phyloP scores from a whole-genome alignment of 2,113 vertebrate species.

The Rhinopithecus roxellana region DNA sequence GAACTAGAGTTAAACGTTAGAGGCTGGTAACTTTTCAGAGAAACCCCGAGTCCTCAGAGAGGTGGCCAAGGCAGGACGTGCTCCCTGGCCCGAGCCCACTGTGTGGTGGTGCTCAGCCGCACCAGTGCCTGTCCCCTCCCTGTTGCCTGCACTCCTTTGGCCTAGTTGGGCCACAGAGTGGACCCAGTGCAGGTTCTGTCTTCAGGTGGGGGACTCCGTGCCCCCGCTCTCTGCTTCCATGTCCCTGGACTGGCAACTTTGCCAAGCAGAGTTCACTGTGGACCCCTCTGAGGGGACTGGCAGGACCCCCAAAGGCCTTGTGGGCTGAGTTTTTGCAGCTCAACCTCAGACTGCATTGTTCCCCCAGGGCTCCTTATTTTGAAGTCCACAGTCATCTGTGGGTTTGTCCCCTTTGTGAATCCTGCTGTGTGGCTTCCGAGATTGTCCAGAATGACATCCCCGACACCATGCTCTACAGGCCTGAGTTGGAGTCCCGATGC shows the following conservation, averaged over 20 bases:
- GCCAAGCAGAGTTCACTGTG: background rate
- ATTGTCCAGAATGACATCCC: background rate
- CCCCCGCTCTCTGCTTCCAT: background rate
- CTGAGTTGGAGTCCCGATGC: background rate
- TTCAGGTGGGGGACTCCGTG: accelerated
- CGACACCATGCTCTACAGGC: background rate
- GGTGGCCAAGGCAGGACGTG: background rate
- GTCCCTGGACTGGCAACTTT: background rate
- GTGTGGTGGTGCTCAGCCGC: background rate
- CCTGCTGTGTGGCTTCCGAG: background rate
- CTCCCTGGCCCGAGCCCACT: background rate
- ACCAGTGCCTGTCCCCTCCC: background rate
- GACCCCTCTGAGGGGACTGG: background rate
- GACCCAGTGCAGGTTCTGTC: background rate
- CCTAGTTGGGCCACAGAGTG: background rate
- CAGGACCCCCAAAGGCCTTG: background rate
- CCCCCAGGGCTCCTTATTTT: background rate
- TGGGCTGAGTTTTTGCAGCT: background rate
- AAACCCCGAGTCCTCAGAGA: background rate
- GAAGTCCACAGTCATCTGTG: background rate
- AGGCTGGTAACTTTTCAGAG: constrained; percentile 21
- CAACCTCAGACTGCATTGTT: background rate
- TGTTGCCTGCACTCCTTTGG: background rate
- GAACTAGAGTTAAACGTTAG: background rate
- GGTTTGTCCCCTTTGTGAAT: background rate